Percentiles rank a stretch among this genome's conserved stretches.
phyloP scores from a whole-genome alignment of 2,888 invertebrate species.

The Carterocephalus palaemon region DNA sequence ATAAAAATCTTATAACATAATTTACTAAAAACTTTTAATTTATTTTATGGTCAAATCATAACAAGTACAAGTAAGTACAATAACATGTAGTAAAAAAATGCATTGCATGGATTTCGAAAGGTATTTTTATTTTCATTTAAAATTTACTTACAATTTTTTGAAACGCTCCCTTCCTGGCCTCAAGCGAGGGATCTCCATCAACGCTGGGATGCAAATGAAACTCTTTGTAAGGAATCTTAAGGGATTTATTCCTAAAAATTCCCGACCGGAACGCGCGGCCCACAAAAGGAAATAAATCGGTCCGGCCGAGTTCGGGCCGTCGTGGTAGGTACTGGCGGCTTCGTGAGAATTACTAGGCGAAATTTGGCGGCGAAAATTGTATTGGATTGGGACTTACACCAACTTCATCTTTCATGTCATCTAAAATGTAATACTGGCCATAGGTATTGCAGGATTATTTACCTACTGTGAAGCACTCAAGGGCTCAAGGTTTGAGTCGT shows the following conservation, averaged over 20 bases:
- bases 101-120: too few relatives aligned
- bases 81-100: too few relatives aligned
- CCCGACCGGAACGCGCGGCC: conserved; percentile 48
- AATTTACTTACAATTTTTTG: neutral
- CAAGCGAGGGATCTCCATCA: conserved; percentile 42
- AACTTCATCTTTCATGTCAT: neutral
- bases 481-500: too few relatives aligned
- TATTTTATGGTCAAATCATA: too few relatives aligned
- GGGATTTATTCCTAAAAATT: conserved; percentile 71
- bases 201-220: conserved; percentile 67
- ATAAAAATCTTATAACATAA: too few relatives aligned
- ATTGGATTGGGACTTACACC: conserved; percentile 1
- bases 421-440: neutral
- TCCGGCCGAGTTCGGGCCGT: conserved; percentile 29
- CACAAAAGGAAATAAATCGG: conserved; percentile 63
- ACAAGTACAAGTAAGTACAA: too few relatives aligned
- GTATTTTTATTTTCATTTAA: too few relatives aligned
- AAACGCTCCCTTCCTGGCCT: conserved; percentile 34
- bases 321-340: conserved; percentile 17
- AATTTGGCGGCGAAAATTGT: conserved; percentile 13
- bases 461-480: too few relatives aligned
- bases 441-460: too few relatives aligned
- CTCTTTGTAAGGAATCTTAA: conserved; percentile 72
- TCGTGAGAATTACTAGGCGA: conserved; percentile 15
- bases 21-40: too few relatives aligned